Conservation (phyloP, 2,797 vertebrate species). For the Erpetoichthys calabaricus region DNA sequence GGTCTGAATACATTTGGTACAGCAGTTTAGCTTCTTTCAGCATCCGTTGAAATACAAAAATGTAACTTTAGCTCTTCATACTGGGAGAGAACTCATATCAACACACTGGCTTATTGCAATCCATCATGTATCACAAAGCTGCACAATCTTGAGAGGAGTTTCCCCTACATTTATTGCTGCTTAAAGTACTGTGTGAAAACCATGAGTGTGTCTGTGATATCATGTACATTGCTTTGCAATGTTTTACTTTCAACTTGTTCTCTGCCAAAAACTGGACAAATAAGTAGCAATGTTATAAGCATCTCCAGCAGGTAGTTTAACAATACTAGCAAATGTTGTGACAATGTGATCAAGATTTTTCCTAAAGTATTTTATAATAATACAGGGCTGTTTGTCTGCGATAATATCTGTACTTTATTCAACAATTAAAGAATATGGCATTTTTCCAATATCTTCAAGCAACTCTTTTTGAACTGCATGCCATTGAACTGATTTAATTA, state of each 20-base stretch:
- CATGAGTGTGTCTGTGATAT: constrained; percentile 6
- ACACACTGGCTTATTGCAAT: constrained; percentile 3
- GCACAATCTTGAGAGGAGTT: too few species aligned
- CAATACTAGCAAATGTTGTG: constrained; percentile 5
- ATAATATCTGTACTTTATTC: constrained; percentile 1
- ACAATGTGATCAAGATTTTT: background rate
- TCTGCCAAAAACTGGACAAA: constrained; percentile 7
- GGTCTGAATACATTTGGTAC: constrained; percentile 9
- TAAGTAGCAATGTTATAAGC: background rate
- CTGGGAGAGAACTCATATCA: constrained; percentile 2
- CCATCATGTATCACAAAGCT: too few species aligned
- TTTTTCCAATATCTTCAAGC: constrained; percentile 6
- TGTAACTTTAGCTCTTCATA: constrained; percentile 4
- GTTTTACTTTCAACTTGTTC: constrained; percentile 7
- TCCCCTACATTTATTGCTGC: too few species aligned
- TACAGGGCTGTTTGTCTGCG: constrained; percentile 3
- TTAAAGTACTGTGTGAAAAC: constrained; percentile 5
- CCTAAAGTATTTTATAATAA: too few species aligned
- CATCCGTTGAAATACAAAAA: constrained; percentile 3
- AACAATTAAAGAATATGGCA: constrained; percentile 1
- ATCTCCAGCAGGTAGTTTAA: background rate
- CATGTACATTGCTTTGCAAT: constrained; percentile 6
- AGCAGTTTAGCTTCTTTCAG: background rate
- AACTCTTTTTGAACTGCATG: constrained; percentile 2
- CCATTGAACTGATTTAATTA: constrained; percentile 6